Evolutionary conservation across 2,888 invertebrate species (phyloP), one percentile per base, ranked within the genome.

Genomic region (Meandrusa payeni): DNA sequence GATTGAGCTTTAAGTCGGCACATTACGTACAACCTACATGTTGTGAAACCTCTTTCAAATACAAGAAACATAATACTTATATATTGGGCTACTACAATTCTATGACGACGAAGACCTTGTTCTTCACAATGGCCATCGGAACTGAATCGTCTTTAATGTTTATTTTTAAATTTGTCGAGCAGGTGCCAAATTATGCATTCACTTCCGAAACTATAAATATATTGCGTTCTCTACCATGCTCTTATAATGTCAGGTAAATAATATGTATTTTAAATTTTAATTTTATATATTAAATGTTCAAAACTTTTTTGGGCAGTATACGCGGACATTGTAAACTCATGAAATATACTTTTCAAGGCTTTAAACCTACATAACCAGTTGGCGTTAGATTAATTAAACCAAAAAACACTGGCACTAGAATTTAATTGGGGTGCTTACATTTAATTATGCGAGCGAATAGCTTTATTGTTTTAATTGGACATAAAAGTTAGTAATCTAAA

Each of bases 341-440:
- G 5, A 31, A 40, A 31, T 15, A 4, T 6, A 20, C 6, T 3
- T 3, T 31, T 24, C n/a, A 9, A 19, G 12, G 19, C 20, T 9
- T 5, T 12, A 33, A 26, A 41, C 41, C 32, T 41, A 33, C 7
- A 33, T 33, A 32, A 31, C 17, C 32, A 24, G 9, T 19, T 10
- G 6, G 9, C 9, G 33, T 20, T 27, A 15, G 12, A n/a, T 9
- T 19, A 27, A 41, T 27, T 33, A 27, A 13, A n/a, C 19, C 19
- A 5, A 19, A 20, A 41, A 33, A 33, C 23, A 24, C n/a, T 20
- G 20, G 7, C 26, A 22, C 5, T 11, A 9, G 7, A 7, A 15
- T 9, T 34, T 34, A 6, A 41, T 19, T 19, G 2, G 3, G 12
- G 2, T 7, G 17, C 20, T 9, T 3, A 37, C 26, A 19, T 38